Evolutionary conservation across 2,888 invertebrate species (phyloP), one percentile per base, ranked within the genome.

Genomic region (Strigamia transsilvanica): DNA sequence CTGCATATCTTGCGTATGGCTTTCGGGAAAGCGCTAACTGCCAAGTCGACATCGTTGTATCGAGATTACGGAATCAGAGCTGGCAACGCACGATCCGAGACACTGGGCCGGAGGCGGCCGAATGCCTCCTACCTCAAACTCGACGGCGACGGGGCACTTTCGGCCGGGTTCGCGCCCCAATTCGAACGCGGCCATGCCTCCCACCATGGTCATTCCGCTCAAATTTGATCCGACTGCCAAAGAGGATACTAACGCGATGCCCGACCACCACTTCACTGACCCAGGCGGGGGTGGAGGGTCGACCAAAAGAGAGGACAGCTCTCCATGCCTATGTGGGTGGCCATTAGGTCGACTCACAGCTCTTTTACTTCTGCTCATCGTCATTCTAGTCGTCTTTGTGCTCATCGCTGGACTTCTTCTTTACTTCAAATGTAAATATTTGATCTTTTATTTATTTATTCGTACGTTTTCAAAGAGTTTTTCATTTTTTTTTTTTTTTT

Each of bases 341-440:
- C 79, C 83, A 13, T 80, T 83, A 56, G 82, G 91, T 87, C 88
- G 90, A 85, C 91, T 91, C 4, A 90, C 91, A 0, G 89, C 91
- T 84, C 87, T 91, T 66, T 87, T 91, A 80, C 88, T 91, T 42
- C 88, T 91, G 42, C 88, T 91, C 84, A 90, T 91, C 80, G 88
- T 91, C 79, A 88, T 91, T 84, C 89, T 91, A 84, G 89, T 91
- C 83, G 88, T 91, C 83, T 91, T 91, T 86, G 90, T 91, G 34
- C 87, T 91, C 86, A 89, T 91, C 84, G 91, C 91, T 84, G 91
- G 91, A 81, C 89, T 91, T 82, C 88, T 91, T 77, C 90, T 91
- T 82, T 91, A 91, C 87, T 90, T 90, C 85, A 91, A 91, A 87
- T 91, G 91, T 91, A 88, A 89, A 91, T 91, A 87, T 82, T 73